Evolutionary conservation across 2,888 invertebrate species (phyloP), one percentile per base, ranked within the genome.

Genomic region (Agrochola macilenta): DNA sequence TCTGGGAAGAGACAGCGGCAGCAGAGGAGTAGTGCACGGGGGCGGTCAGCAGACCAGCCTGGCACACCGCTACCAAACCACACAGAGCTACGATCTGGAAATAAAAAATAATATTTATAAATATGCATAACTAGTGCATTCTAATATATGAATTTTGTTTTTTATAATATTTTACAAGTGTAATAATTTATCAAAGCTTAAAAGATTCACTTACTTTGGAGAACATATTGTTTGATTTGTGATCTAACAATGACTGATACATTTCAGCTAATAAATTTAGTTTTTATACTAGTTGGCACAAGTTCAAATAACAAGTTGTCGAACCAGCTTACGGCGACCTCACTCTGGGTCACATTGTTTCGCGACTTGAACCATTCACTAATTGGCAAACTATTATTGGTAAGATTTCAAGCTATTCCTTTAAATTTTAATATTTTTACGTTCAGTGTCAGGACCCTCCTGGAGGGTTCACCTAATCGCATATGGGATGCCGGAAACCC

Each of bases 1-100:
- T 85, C 61, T 85, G 85, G 23, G 94, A 94, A 54, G 95, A 95
- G 61, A 94, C 92, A 66, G 94, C 93, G 12, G 88, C 89, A 52
- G 93, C 92, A 20, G 91, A 81, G 7, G 93, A 92, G 87, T 93
- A 93, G 87, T 94, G 94, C 23, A 66, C 89, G 39, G 97, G 89
- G 81, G 89, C 90, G 49, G 93, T 85, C 86, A 94, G 81, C 17
- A 94, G 91, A 76, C 94, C 94, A 2, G 93, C 94, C 84, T 93
- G 90, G 78, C 92, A 88, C 71, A 91, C 93, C 5, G 93, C 93
- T 87, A 92, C 89, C 30, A 93, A 85, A 61, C 92, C 92, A 83
- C 91, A 93, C 43, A 94, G 82, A 30, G 90, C 89, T 80, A 95
- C 83, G 9, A 95, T 81, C 95, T 95, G 88, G 9, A 92, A 60